Evolutionary conservation across 2,797 vertebrate genomes (phyloP).

Genomic region (Zonotrichia albicollis): DNA sequence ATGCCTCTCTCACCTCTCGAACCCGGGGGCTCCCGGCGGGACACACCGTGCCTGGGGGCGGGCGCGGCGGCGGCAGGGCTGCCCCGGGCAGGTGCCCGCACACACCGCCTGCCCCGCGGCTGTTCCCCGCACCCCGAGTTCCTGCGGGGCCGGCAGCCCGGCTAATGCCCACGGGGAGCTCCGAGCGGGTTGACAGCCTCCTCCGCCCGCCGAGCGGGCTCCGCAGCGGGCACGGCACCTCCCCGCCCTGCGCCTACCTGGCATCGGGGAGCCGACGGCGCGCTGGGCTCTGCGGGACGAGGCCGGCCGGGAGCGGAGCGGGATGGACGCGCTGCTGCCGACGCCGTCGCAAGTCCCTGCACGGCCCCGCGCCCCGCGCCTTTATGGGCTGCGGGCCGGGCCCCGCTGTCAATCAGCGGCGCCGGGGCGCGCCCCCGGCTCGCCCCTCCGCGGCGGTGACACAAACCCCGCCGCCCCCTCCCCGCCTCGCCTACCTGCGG

Average conservation of each 20-base stretch:
- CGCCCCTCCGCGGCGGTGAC: conserved; percentile 76
- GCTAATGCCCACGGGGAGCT: not conserved
- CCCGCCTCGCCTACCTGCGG: conserved; percentile 71
- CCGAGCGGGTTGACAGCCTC: not conserved
- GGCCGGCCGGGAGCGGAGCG: not conserved
- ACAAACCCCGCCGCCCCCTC: conserved; percentile 73
- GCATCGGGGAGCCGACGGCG: not conserved
- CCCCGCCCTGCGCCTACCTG: conserved; percentile 19
- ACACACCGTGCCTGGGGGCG: not conserved
- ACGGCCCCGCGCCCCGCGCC: not conserved
- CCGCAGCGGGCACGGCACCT: not conserved
- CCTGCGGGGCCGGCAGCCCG: too few species aligned
- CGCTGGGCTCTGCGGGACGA: not conserved
- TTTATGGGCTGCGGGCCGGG: conserved; percentile 77
- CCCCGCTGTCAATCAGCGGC: conserved; percentile 79
- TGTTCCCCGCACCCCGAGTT: not conserved
- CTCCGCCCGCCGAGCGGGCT: too few species aligned
- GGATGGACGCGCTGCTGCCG: accelerated
- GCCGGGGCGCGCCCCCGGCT: conserved; percentile 61
- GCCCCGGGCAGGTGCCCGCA: not conserved
- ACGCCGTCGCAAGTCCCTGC: not conserved
- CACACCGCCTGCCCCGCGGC: not conserved
- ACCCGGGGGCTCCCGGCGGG: not conserved
- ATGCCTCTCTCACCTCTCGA: not conserved
- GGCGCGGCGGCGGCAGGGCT: not conserved